Percentiles rank a stretch among this genome's conserved stretches.
phyloP scores from a whole-genome alignment of 2,113 vertebrate genomes.

The Mesocricetus auratus region DNA sequence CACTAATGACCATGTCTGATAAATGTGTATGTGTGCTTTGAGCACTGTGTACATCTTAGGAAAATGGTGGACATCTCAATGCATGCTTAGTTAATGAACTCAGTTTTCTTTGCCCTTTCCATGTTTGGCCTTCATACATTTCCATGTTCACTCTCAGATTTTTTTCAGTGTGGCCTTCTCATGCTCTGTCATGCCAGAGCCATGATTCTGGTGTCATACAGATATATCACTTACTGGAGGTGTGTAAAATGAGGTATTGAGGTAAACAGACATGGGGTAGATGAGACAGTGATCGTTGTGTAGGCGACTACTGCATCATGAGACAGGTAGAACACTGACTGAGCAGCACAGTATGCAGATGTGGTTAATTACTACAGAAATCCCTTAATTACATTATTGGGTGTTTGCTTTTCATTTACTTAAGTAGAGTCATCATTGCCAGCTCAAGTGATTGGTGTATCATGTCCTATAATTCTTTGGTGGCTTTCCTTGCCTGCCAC shows the following conservation, averaged over 20 bases:
- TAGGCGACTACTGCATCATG: conserved; percentile 31
- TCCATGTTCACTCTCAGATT: conserved; percentile 28
- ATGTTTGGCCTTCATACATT: neutral
- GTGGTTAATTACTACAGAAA: conserved; percentile 51
- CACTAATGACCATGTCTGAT: conserved; percentile 81
- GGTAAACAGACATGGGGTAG: neutral
- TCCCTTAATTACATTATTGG: conserved; percentile 71
- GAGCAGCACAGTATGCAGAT: conserved; percentile 14
- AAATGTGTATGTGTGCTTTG: conserved; percentile 82
- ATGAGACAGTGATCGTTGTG: neutral
- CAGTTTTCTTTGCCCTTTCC: conserved; percentile 48
- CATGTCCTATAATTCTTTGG: conserved; percentile 88
- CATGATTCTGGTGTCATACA: neutral
- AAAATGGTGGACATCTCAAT: conserved; percentile 46
- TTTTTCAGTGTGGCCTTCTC: conserved; percentile 12
- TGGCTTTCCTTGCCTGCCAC: conserved; percentile 92
- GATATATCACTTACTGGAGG: conserved; percentile 38
- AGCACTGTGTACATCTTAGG: conserved; percentile 76
- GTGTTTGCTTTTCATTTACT: conserved; percentile 71
- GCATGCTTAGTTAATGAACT: conserved; percentile 26
- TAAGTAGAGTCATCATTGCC: conserved; percentile 18
- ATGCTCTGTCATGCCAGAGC: neutral
- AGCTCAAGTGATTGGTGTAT: conserved; percentile 85
- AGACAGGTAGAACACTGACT: conserved; percentile 35
- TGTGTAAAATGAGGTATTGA: conserved; percentile 12